A percentile compares a stretch with the other conserved stretches of the same genome.
Evolutionary conservation across 2,888 invertebrate species (phyloP).

Genomic region (Eristalinus sepulchralis): DNA sequence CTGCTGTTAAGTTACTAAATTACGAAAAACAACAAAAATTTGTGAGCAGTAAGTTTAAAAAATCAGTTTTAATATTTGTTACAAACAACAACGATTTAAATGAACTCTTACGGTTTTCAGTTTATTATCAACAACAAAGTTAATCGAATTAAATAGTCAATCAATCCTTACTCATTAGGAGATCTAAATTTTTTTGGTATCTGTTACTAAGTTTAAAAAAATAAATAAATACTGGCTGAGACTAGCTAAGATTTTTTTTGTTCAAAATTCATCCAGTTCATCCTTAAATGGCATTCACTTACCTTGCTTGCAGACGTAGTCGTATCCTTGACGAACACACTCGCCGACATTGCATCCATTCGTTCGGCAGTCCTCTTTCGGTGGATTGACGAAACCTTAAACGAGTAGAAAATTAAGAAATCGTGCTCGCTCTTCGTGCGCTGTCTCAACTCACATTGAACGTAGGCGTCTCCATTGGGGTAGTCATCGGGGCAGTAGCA

Average conservation of each 20-base stretch:
- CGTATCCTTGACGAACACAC: constrained; percentile 91
- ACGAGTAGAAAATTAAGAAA: background rate
- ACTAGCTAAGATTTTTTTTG: constrained; percentile 35
- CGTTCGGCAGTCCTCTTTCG: constrained; percentile 88
- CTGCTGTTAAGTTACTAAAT: constrained; percentile 61
- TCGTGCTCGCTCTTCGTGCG: background rate
- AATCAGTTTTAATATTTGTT: constrained; percentile 56
- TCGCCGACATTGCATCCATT: constrained; percentile 92
- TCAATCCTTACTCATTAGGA: constrained; percentile 67
- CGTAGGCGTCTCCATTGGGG: constrained; percentile 92
- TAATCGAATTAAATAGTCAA: constrained; percentile 49
- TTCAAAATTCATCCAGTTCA: background rate
- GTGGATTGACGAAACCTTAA: constrained; percentile 77
- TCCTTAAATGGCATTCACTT: constrained; percentile 73
- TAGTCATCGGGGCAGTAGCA: constrained; percentile 92
- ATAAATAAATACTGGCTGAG: constrained; percentile 54
- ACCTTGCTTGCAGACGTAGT: constrained; percentile 85
- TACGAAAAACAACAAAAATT: constrained; percentile 26
- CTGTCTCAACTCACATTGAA: constrained; percentile 87
- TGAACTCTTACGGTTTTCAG: constrained; percentile 11
- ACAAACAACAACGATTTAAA: constrained; percentile 50
- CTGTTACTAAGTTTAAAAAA: background rate
- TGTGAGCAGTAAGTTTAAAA: background rate
- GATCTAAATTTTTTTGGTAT: constrained; percentile 13
- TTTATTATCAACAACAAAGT: constrained; percentile 69